A percentile compares a stretch with the other conserved stretches of the same genome.
phyloP scores from a whole-genome alignment of 35 echinoderm and acorn worm species.

The Ophiothrix spiculata region DNA sequence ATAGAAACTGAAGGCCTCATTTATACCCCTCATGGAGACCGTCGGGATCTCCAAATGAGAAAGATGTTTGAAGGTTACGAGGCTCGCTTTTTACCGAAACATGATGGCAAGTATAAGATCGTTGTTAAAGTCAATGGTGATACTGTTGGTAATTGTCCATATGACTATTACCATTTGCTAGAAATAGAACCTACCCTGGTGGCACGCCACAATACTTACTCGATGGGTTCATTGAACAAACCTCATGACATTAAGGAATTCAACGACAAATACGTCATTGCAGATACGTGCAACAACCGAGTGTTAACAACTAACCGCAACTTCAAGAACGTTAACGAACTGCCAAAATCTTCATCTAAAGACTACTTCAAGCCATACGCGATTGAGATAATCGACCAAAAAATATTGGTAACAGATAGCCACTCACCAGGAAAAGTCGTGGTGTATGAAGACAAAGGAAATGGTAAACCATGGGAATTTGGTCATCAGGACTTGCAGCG shows the following conservation, averaged over 20 bases:
- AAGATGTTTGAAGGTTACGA: not conserved
- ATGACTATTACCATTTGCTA: not conserved
- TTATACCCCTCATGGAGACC: not conserved
- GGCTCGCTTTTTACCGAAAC: not conserved
- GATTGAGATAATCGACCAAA: not conserved
- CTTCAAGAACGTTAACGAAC: not conserved
- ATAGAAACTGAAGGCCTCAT: not conserved
- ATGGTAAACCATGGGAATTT: not conserved
- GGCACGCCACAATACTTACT: not conserved
- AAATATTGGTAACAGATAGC: not conserved
- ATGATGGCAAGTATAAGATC: not conserved
- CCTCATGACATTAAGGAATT: not conserved
- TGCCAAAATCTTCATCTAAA: not conserved
- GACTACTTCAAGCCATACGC: not conserved
- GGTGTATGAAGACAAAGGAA: not conserved
- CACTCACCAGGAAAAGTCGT: not conserved
- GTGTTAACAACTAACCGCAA: not conserved
- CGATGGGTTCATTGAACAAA: not conserved
- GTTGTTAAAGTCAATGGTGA: not conserved
- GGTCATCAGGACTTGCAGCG: too few relatives aligned
- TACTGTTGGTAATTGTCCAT: not conserved
- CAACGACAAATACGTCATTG: not conserved
- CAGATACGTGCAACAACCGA: not conserved
- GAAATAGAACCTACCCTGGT: not conserved
- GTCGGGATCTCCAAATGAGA: not conserved